A percentile compares a stretch with the other conserved stretches of the same genome.
phyloP scores from a whole-genome alignment of 2,888 invertebrate species.

The Netelia virgata region DNA sequence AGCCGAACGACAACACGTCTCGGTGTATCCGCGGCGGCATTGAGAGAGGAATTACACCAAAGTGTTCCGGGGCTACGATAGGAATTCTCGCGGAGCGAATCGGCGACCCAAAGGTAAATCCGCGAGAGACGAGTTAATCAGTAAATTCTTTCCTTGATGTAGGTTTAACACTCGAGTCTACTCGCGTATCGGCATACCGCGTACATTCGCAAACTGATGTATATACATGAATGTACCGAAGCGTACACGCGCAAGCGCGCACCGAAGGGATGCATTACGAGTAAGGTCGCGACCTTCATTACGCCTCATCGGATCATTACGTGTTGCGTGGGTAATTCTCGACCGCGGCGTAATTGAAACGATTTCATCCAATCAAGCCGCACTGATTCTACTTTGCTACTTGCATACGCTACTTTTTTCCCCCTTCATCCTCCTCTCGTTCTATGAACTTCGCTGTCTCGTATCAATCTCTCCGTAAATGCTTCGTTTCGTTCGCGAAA shows the following conservation, averaged over 20 bases:
- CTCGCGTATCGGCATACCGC: background rate
- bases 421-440: background rate
- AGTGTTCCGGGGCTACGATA: background rate
- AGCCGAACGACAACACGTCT: no score
- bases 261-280: conserved; percentile 61
- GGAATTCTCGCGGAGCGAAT: background rate
- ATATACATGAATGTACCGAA: background rate
- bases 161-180: background rate
- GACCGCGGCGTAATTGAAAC: conserved; percentile 70
- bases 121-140: background rate
- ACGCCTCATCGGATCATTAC: conserved; percentile 69
- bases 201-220: background rate
- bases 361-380: conserved; percentile 70
- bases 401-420: conserved; percentile 39
- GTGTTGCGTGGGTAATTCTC: conserved; percentile 70
- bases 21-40: background rate
- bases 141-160: conserved; percentile 7
- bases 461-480: background rate
- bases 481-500: background rate
- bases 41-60: background rate
- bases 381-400: conserved; percentile 68
- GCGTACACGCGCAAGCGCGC: conserved; percentile 41
- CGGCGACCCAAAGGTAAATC: background rate
- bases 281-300: conserved; percentile 71
- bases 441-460: background rate